Base-by-base conservation (phyloP, 2,797 vertebrate species). In the Melanotaenia pygmaea region DNA sequence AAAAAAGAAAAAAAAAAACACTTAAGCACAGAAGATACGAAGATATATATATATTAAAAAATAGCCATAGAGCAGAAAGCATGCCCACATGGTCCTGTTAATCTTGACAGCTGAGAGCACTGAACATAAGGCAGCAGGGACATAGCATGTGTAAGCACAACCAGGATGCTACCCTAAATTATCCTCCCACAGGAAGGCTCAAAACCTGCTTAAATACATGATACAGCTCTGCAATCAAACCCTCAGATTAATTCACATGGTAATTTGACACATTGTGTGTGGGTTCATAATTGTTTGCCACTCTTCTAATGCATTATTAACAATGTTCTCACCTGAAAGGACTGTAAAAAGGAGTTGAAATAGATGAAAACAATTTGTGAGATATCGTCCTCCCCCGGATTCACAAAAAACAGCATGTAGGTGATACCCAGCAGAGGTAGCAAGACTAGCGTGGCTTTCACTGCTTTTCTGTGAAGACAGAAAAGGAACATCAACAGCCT, bases 371-470 rank as follows among this genome's bases (percentile, higher is more conserved):
- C 96, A 0, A 99, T 97, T 88, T 99, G 97, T 0, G 98, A 98
- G 84, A 99, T 96, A 85, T 98, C 97, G 14, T 99, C 97, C 81
- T 99, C 97, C 2, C 98, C 97, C 0, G 98, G 98, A 80, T 98
- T 99, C 84, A 99, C 94, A 4, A 99, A 98, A 93, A 99, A 99
- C 53, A 99, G 95, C 96, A 99, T 99, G 86, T 99, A 99, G 67
- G 98, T 99, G 90, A 98, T 97, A 28, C 98, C 97, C 43, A 99
- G 94, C 51, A 99, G 94, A 20, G 98, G 98, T 66, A 99, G 92
- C 70, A 99, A 90, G 28, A 99, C 98, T 75, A 99, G 79, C 0
- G 97, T 99, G 26, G 98, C 98, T 91, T 99, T 99, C 74, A 99
- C 97, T 0, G 97, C 98, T 91, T 99, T 99, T 87, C 98, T 99